Conservation (phyloP, 2,888 invertebrate genomes). For the Alloplasta piceator region DNA sequence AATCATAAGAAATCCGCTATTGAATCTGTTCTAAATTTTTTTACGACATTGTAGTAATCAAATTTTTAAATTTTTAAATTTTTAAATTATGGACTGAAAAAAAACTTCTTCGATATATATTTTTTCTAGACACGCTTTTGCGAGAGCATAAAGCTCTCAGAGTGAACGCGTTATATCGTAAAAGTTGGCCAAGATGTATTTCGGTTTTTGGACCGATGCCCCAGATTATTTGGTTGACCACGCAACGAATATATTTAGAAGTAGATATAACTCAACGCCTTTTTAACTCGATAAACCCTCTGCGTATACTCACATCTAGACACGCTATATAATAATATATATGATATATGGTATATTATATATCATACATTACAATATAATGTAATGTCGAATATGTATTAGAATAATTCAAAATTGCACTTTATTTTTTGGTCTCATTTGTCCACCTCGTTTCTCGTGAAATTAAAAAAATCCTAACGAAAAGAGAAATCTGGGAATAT, state of each 20-base stretch:
- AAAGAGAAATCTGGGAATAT: no score
- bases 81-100: not conserved
- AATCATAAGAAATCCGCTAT: no score
- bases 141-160: conserved; percentile 11
- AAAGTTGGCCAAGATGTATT: conserved; percentile 68
- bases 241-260: conserved; percentile 80
- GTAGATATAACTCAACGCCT: conserved; percentile 56
- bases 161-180: conserved; percentile 14
- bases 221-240: conserved; percentile 79
- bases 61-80: no score
- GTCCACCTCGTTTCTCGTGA: no score
- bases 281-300: conserved; percentile 43
- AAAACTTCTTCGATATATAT: not conserved
- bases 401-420: not conserved
- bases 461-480: no score
- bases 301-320: not conserved
- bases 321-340: conserved; percentile 23
- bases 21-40: not conserved
- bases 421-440: no score
- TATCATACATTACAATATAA: no score
- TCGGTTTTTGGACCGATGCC: conserved; percentile 77
- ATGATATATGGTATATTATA: not conserved
- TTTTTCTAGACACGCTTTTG: conserved; percentile 1
- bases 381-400: no score
- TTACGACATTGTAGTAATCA: not conserved